phyloP scores from a whole-genome alignment of 2,797 vertebrate genomes.

The Sternarchorhynchus goeldii region DNA sequence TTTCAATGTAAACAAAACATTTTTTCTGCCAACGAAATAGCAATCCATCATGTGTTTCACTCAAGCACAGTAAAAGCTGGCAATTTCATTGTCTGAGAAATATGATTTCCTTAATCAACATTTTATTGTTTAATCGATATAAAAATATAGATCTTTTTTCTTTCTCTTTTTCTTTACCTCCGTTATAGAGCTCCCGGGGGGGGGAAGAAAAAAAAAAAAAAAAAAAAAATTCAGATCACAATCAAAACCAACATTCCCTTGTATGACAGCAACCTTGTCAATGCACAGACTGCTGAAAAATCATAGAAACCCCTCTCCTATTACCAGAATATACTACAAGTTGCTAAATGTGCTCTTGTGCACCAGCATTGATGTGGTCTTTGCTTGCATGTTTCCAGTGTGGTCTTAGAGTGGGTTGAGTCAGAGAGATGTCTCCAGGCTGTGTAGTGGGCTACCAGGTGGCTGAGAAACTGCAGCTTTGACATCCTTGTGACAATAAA shows the following conservation, averaged over 20 bases:
- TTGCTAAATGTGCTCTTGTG: not conserved
- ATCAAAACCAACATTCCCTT: not conserved
- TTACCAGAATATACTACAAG: slow-evolving; percentile 1
- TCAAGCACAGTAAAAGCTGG: slow-evolving; percentile 11
- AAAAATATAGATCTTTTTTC: not conserved
- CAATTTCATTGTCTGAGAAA: slow-evolving; percentile 17
- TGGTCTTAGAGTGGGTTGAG: slow-evolving; percentile 7
- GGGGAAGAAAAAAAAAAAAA: no score
- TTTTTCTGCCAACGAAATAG: slow-evolving; percentile 45
- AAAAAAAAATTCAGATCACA: not conserved
- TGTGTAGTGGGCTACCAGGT: slow-evolving; percentile 96
- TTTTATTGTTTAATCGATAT: slow-evolving; percentile 3
- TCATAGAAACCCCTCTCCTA: not conserved
- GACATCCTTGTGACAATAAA: slow-evolving; percentile 86
- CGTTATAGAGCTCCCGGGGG: not conserved
- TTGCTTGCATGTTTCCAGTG: not conserved
- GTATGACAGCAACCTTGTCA: not conserved
- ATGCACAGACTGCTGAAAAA: slow-evolving; percentile 3
- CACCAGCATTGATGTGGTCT: slow-evolving; percentile 15
- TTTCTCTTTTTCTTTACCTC: no score
- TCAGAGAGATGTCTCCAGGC: slow-evolving; percentile 97
- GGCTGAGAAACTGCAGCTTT: slow-evolving; percentile 87
- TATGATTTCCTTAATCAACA: not conserved
- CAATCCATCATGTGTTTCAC: slow-evolving; percentile 23
- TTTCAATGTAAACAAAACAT: slow-evolving; percentile 50